Percentiles rank a stretch among this genome's conserved stretches.
Evolutionary conservation across 2,113 vertebrate genomes (phyloP).

Genomic region (Hippocampus abdominalis): DNA sequence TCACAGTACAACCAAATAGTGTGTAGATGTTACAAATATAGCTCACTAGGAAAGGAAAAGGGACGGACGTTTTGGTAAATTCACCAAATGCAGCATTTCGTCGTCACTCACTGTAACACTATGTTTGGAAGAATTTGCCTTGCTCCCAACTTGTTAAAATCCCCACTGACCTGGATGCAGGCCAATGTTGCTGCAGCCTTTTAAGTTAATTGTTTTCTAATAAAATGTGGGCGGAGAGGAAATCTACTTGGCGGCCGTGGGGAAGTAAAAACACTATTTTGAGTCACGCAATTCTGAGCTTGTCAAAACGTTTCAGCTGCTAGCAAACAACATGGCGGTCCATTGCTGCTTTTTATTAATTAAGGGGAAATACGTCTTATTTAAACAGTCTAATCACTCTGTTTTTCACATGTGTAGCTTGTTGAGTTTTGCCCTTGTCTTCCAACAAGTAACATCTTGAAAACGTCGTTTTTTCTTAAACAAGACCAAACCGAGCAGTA

Average conservation of each 20-base stretch:
- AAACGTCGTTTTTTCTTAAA: slow-evolving; percentile 17
- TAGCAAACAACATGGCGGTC: not conserved
- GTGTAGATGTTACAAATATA: too few species aligned
- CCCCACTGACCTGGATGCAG: not conserved
- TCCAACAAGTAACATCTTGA: slow-evolving; percentile 26
- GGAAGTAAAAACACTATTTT: not conserved
- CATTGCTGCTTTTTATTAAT: not conserved
- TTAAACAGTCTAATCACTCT: not conserved
- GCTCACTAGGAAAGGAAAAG: too few species aligned
- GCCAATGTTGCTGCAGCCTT: slow-evolving; percentile 18
- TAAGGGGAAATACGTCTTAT: not conserved
- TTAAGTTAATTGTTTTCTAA: slow-evolving; percentile 17
- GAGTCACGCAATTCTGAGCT: slow-evolving; percentile 34
- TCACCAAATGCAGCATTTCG: too few species aligned
- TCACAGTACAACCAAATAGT: too few species aligned
- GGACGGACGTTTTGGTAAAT: too few species aligned
- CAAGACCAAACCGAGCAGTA: slow-evolving; percentile 23
- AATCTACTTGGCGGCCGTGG: not conserved
- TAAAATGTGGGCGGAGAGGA: slow-evolving; percentile 10
- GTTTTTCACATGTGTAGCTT: slow-evolving; percentile 30
- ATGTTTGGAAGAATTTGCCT: slow-evolving; percentile 26
- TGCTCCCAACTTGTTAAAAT: not conserved
- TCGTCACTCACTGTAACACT: not conserved
- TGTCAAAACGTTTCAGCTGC: not conserved
- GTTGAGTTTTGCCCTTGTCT: slow-evolving; percentile 23